phyloP scores from a whole-genome alignment of 2,797 vertebrate genomes.

The Danio aesculapii region DNA sequence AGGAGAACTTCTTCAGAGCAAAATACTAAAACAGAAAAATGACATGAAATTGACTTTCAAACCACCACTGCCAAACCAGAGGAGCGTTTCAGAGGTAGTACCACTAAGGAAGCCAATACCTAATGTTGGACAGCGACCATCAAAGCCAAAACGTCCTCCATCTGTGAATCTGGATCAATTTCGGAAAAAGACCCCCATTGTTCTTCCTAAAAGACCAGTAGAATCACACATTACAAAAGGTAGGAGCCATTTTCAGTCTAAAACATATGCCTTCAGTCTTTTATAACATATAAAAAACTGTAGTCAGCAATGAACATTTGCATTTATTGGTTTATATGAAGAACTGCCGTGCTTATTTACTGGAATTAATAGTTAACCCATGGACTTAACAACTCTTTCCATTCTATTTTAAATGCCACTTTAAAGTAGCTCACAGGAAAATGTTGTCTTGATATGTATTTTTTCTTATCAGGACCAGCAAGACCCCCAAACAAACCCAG shows the following conservation, averaged over 20 bases:
- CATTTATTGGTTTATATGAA: background rate
- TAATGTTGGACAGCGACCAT: conserved; percentile 67
- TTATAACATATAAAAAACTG: background rate
- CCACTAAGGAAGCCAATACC: conserved; percentile 80
- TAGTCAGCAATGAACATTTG: background rate
- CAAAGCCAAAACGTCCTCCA: conserved; percentile 81
- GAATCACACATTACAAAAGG: conserved; percentile 54
- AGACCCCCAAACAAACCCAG: conserved; percentile 66
- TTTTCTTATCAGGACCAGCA: conserved; percentile 49
- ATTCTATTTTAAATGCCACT: no score
- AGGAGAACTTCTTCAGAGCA: conserved; percentile 73
- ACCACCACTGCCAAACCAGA: conserved; percentile 61
- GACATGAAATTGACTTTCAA: conserved; percentile 19
- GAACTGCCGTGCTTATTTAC: background rate
- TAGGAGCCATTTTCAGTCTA: conserved; percentile 57
- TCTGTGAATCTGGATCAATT: conserved; percentile 75
- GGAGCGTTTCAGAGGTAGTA: conserved; percentile 65
- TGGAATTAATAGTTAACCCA: no score
- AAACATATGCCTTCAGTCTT: background rate
- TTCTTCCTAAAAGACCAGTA: conserved; percentile 19
- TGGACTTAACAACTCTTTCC: no score
- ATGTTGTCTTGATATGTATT: background rate
- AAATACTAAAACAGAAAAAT: conserved; percentile 65
- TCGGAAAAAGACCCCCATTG: conserved; percentile 11
- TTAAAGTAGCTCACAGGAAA: background rate